Evolutionary conservation across 1,140 invertebrate species (phyloP), one percentile per base, ranked within the genome.

Genomic region (Platyscapa corneri): DNA sequence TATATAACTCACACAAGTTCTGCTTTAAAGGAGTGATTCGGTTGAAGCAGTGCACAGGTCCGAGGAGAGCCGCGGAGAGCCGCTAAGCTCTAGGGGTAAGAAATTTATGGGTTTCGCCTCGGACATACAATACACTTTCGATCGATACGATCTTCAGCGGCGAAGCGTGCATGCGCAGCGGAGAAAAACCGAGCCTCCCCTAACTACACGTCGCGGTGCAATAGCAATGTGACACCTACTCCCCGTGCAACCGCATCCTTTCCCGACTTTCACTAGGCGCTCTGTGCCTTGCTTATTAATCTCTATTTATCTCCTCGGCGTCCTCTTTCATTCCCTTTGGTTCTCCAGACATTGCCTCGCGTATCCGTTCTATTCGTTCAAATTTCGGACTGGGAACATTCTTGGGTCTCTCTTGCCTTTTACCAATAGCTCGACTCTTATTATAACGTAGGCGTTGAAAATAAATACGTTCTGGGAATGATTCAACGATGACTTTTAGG

Each of bases 111-210:
- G 42, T n/a, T 60, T 27, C 16, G 23, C 8, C 18, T 56, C 42
- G 82, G 37, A 23, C 74, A 49, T 27, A 78, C 75, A 74, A 84
- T 84, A 32, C 65, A 23, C n/a, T 23, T 30, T 70, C 49, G 83
- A 72, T 84, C 83, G 83, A 84, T 84, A 72, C 39, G 76, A 79
- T 79, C 83, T 84, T 77, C 23, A 12, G 49, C 49, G 18, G 2
- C 49, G 49, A 53, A 53, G 49, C n/a, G n/a, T n/a, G n/a, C n/a
- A n/a, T n/a, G n/a, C n/a, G n/a, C 18, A 30, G 5, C 74, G 3
- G 6, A 32, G 60, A 70, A 74, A 82, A 82, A 32, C 42, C 81
- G 81, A 83, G 37, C 72, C 30, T 74, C 67, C 32, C 76, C 8
- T 27, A 46, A 12, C 27, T 16, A 32, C 75, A 16, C 56, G 8